Percentiles rank a stretch among this genome's conserved stretches.
Evolutionary conservation across 1,140 invertebrate genomes (phyloP).

Genomic region (Thrips palmi): DNA sequence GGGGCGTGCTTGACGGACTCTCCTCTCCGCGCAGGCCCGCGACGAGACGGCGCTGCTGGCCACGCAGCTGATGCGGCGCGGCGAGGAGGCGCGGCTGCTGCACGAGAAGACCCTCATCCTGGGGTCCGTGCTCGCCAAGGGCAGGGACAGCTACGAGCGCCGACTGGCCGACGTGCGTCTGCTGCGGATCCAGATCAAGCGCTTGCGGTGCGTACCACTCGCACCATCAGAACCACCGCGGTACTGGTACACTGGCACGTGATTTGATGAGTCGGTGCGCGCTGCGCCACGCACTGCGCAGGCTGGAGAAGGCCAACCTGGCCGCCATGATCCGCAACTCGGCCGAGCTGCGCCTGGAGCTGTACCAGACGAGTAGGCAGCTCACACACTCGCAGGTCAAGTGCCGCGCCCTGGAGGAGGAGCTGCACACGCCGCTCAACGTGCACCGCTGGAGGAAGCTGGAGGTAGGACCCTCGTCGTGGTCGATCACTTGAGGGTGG

Average conservation of each 20-base stretch:
- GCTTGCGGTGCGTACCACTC: too few species aligned
- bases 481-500: too few species aligned
- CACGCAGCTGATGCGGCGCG: conserved; percentile 48
- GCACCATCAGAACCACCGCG: too few species aligned
- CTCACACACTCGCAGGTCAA: conserved; percentile 51
- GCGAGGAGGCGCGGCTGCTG: conserved; percentile 50
- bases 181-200: conserved; percentile 58
- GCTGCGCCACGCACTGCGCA: too few species aligned
- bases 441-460: conserved; percentile 61
- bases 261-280: too few species aligned
- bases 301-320: conserved; percentile 37
- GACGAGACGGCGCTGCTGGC: conserved; percentile 32
- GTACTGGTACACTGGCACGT: too few species aligned
- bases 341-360: conserved; percentile 41
- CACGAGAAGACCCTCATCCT: conserved; percentile 55
- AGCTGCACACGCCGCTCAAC: conserved; percentile 65
- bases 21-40: conserved; percentile 33
- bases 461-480: too few species aligned
- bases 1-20: too few species aligned
- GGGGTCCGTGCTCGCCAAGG: conserved; percentile 45
- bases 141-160: conserved; percentile 48
- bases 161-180: conserved; percentile 56
- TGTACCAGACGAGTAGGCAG: conserved; percentile 54
- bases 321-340: conserved; percentile 40
- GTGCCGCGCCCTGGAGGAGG: conserved; percentile 56